Evolutionary conservation across 2,888 invertebrate species (phyloP).

Genomic region (Xanthia togata): DNA sequence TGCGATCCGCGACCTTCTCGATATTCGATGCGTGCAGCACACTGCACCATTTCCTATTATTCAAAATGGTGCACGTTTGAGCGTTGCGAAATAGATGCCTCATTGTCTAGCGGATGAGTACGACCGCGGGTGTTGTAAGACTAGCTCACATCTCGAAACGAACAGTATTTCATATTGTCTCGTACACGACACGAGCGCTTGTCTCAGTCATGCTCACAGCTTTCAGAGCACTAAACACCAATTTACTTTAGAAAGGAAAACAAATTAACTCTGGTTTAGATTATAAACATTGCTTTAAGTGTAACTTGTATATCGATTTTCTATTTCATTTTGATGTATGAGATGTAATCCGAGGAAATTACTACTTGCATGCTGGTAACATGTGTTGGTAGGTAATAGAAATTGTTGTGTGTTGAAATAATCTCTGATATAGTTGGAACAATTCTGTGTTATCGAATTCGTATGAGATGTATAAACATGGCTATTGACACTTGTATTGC

Average conservation of each 20-base stretch:
- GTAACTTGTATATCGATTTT: conserved; percentile 57
- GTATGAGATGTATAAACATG: conserved; percentile 62
- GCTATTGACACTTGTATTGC: conserved; percentile 61
- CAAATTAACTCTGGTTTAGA: conserved; percentile 37
- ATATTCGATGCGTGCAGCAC: conserved; percentile 85
- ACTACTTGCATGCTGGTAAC: conserved; percentile 52
- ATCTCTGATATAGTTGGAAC: conserved; percentile 61
- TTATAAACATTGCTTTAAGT: conserved; percentile 29
- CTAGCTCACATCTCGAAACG: conserved; percentile 65
- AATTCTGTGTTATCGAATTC: conserved; percentile 64
- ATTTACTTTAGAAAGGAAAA: conserved; percentile 49
- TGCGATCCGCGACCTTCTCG: conserved; percentile 87
- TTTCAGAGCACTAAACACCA: conserved; percentile 29
- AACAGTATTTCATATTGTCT: conserved; percentile 51
- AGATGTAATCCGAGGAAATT: conserved; percentile 61
- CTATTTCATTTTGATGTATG: conserved; percentile 55
- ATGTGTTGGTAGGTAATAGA: conserved; percentile 62
- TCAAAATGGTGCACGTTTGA: conserved; percentile 79
- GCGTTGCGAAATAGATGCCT: conserved; percentile 86
- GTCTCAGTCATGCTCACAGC: conserved; percentile 65
- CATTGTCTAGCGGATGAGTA: conserved; percentile 83
- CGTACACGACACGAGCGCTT: conserved; percentile 50
- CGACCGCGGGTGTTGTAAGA: conserved; percentile 75
- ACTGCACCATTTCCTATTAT: conserved; percentile 89
- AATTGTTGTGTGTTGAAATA: conserved; percentile 66